Percentiles rank a stretch among this genome's conserved stretches.
Conservation (phyloP, 1,140 invertebrate genomes). For the Dryas iulia region DNA sequence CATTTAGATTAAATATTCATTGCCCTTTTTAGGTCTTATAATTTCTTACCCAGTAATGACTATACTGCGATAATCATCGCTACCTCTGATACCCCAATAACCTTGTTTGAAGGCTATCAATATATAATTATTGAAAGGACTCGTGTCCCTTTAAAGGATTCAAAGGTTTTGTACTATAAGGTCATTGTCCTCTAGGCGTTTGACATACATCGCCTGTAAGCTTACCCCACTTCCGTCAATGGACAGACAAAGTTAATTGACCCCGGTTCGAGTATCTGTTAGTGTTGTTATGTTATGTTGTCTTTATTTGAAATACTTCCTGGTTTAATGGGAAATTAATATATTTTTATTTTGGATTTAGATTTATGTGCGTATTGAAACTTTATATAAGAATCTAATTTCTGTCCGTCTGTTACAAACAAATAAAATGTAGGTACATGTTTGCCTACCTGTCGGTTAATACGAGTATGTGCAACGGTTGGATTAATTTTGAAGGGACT, state of each 20-base stretch:
- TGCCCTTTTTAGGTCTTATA: not conserved
- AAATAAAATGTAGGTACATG: too few species aligned
- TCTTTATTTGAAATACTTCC: not conserved
- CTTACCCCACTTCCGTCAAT: constrained; percentile 47
- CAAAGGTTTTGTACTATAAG: constrained; percentile 10
- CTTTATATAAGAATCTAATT: too few species aligned
- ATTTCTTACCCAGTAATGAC: not conserved
- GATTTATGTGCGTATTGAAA: too few species aligned
- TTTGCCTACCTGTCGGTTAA: too few species aligned
- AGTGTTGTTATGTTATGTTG: not conserved
- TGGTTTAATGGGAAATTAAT: not conserved
- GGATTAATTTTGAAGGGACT: too few species aligned
- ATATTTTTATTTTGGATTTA: not conserved
- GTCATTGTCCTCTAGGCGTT: constrained; percentile 52
- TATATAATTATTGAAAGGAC: constrained; percentile 12
- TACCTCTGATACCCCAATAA: constrained; percentile 10
- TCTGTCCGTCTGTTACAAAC: too few species aligned
- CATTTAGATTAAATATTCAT: not conserved
- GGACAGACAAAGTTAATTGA: constrained; percentile 51
- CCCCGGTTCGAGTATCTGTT: constrained; percentile 3
- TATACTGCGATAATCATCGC: not conserved
- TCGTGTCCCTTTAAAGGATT: constrained; percentile 9
- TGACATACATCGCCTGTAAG: constrained; percentile 58
- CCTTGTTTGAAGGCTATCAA: constrained; percentile 13
- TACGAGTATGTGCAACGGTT: too few species aligned